Conservation (phyloP, 2,888 invertebrate genomes). For the Syrista parreyssii region DNA sequence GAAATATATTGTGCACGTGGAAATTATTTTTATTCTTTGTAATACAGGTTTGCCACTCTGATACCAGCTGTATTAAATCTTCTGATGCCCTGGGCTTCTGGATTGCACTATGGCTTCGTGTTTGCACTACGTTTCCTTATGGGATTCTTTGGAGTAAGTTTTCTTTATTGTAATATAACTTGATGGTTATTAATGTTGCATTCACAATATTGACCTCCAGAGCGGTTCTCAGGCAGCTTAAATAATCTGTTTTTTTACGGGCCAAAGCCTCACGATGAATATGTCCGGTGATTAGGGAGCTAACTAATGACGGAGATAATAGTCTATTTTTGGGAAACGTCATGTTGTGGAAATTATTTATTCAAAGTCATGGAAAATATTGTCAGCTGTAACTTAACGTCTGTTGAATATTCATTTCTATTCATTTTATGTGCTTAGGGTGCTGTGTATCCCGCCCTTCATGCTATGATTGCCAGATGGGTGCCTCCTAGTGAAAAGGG, state of each 20-base stretch:
- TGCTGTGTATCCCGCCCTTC: slow-evolving; percentile 75
- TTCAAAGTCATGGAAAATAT: background rate
- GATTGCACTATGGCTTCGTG: slow-evolving; percentile 49
- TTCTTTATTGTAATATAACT: background rate
- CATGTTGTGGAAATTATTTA: background rate
- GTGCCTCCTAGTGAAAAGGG: slow-evolving; percentile 82
- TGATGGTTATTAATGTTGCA: background rate
- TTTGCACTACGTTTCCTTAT: slow-evolving; percentile 56
- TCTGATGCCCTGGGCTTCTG: slow-evolving; percentile 57
- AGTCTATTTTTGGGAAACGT: background rate
- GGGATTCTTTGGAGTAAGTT: slow-evolving; percentile 64
- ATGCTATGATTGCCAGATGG: slow-evolving; percentile 79
- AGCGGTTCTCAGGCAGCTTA: background rate
- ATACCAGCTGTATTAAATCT: slow-evolving; percentile 61
- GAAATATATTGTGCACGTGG: background rate
- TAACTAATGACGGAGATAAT: background rate
- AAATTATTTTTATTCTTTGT: background rate
- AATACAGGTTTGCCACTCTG: slow-evolving; percentile 56
- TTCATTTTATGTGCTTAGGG: slow-evolving; percentile 63
- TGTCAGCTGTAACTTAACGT: background rate
- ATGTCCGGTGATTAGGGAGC: background rate
- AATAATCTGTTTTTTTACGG: background rate
- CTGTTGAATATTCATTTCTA: background rate
- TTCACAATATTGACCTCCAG: background rate
- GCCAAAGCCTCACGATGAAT: background rate